Evolutionary conservation across 2,888 invertebrate species (phyloP).

Genomic region (Xestobium rufovillosum): DNA sequence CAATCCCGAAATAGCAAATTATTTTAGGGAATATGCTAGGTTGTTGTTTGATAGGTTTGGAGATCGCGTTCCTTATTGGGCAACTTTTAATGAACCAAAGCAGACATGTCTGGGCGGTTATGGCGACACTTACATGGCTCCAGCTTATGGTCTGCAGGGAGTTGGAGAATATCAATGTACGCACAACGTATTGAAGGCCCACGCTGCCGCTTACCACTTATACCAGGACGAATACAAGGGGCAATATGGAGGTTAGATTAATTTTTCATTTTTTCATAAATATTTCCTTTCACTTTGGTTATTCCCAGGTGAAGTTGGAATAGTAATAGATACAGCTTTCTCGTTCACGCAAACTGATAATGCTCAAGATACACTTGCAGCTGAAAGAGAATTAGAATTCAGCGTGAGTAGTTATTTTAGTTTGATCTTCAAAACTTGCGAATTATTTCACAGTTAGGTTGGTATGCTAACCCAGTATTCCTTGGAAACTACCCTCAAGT

Average conservation of each 20-base stretch:
- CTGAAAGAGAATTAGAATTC: conserved; percentile 50
- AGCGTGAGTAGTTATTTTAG: conserved; percentile 49
- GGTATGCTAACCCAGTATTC: conserved; percentile 48
- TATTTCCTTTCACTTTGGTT: too few relatives aligned
- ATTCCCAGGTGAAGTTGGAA: conserved; percentile 54
- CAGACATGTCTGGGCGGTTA: conserved; percentile 35
- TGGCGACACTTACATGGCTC: conserved; percentile 40
- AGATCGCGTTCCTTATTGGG: conserved; percentile 44
- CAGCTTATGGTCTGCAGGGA: conserved; percentile 46
- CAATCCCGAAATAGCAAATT: conserved; percentile 52
- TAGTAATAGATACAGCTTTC: conserved; percentile 51
- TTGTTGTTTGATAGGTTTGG: conserved; percentile 41
- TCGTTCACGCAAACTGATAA: conserved; percentile 47
- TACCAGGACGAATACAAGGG: conserved; percentile 47
- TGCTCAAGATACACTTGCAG: conserved; percentile 47
- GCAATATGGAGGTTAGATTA: conserved; percentile 27
- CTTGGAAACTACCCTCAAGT: conserved; percentile 43
- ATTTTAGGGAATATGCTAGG: conserved; percentile 54
- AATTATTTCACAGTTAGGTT: too few relatives aligned
- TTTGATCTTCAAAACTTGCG: too few relatives aligned
- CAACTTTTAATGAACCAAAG: conserved; percentile 50
- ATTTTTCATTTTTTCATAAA: too few relatives aligned
- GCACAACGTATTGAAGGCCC: conserved; percentile 57
- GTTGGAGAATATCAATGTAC: conserved; percentile 55
- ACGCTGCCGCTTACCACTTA: conserved; percentile 55